Conservation (phyloP, 2,113 vertebrate species). For the Galeopterus variegatus region DNA sequence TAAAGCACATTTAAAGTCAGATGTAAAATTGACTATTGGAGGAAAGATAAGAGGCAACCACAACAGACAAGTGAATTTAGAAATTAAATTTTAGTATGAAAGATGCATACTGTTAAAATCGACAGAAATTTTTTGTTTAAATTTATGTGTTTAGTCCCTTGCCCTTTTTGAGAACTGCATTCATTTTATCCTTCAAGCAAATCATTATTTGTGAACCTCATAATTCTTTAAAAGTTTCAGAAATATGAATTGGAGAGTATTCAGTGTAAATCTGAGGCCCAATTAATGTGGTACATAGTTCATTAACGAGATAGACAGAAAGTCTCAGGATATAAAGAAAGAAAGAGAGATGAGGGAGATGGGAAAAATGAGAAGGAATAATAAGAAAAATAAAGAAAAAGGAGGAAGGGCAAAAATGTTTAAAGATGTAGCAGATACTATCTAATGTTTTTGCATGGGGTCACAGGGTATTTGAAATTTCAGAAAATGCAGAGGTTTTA, state of each 20-base stretch:
- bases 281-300: not conserved
- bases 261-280: not conserved
- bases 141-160: not conserved
- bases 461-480: not conserved
- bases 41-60: not conserved
- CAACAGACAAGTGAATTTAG: not conserved
- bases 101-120: not conserved
- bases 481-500: not conserved
- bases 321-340: not conserved
- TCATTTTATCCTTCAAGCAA: not conserved
- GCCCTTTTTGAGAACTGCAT: not conserved
- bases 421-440: not conserved
- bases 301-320: not conserved
- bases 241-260: not conserved
- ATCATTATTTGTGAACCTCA: not conserved
- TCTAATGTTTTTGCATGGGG: not conserved
- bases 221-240: not conserved
- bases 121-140: not conserved
- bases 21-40: constrained; percentile 17
- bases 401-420: not conserved
- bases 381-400: not conserved
- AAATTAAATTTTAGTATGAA: not conserved
- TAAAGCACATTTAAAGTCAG: not conserved
- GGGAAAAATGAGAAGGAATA: not conserved
- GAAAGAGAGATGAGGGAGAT: not conserved